phyloP scores from a whole-genome alignment of 1,140 invertebrate genomes.

The Drosophila setifemur region DNA sequence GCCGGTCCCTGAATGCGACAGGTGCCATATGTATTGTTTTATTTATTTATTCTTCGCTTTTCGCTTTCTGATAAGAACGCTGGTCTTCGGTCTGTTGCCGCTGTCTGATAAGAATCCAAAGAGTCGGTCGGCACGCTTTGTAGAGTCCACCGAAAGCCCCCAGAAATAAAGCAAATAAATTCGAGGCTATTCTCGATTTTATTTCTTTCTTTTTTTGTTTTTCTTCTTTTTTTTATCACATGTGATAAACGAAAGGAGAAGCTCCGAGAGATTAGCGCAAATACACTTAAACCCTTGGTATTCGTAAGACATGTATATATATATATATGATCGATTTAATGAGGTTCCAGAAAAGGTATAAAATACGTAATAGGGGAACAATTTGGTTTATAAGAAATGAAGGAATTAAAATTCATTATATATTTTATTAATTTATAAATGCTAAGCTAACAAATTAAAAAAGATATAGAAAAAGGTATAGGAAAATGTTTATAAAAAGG shows the following conservation, averaged over 20 bases:
- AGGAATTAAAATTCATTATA: too few relatives aligned
- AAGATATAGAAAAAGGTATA: too few relatives aligned
- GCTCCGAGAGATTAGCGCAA: constrained; percentile 40
- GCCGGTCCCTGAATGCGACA: constrained; percentile 46
- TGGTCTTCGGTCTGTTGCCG: constrained; percentile 14
- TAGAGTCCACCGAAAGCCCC: constrained; percentile 23
- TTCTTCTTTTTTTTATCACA: constrained; percentile 64
- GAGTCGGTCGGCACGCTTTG: constrained; percentile 66
- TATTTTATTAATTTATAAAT: too few relatives aligned
- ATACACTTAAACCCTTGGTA: constrained; percentile 1
- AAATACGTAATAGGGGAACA: too few relatives aligned
- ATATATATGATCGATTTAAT: background rate
- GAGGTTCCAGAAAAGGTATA: background rate
- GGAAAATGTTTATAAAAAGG: too few relatives aligned
- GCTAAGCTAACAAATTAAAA: too few relatives aligned
- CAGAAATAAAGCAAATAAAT: constrained; percentile 53
- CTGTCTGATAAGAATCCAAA: constrained; percentile 42
- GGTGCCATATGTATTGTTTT: constrained; percentile 35
- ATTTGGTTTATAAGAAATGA: too few relatives aligned
- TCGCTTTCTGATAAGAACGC: constrained; percentile 38
- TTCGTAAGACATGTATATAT: background rate
- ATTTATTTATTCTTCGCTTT: background rate
- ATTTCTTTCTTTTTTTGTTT: too few relatives aligned
- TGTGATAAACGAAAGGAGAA: constrained; percentile 52
- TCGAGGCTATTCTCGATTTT: constrained; percentile 33